Percentiles rank a stretch among this genome's conserved stretches.
Conservation (phyloP, 2,113 vertebrate species). For the Notarius lentiginosus region DNA sequence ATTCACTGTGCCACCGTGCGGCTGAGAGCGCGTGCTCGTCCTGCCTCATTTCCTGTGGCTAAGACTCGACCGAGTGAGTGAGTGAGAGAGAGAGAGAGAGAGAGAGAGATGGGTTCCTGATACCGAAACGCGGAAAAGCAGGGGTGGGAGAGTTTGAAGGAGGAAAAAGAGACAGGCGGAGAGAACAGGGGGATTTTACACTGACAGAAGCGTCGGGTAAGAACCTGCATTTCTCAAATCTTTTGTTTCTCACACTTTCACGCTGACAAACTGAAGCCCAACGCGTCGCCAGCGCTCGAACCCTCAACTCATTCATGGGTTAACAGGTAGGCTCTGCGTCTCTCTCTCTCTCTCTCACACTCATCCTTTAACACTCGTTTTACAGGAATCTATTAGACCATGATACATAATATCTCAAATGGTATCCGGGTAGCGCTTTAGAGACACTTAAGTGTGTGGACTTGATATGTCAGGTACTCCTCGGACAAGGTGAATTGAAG, state of each 20-base stretch:
- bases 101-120: conserved; percentile 64
- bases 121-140: conserved; percentile 64
- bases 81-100: conserved; percentile 65
- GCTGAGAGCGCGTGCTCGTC: conserved; percentile 62
- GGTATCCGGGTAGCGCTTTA: not conserved
- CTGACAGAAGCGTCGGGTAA: conserved; percentile 59
- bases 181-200: conserved; percentile 72
- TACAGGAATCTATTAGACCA: conserved; percentile 31
- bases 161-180: conserved; percentile 51
- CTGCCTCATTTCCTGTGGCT: conserved; percentile 75
- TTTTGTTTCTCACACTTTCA: conserved; percentile 67
- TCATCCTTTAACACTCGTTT: conserved; percentile 52
- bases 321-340: conserved; percentile 76
- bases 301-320: conserved; percentile 80
- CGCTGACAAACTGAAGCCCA: conserved; percentile 66
- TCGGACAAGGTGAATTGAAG: conserved; percentile 40
- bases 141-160: conserved; percentile 60
- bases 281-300: conserved; percentile 70
- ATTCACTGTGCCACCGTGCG: conserved; percentile 50
- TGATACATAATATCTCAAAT: not conserved
- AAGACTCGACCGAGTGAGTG: conserved; percentile 58
- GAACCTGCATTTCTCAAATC: conserved; percentile 63
- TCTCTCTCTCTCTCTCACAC: conserved; percentile 36
- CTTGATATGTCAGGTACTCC: conserved; percentile 22
- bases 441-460: not conserved